Conservation (phyloP, 2,113 vertebrate genomes). For the Phalacrocorax brasilianus region DNA sequence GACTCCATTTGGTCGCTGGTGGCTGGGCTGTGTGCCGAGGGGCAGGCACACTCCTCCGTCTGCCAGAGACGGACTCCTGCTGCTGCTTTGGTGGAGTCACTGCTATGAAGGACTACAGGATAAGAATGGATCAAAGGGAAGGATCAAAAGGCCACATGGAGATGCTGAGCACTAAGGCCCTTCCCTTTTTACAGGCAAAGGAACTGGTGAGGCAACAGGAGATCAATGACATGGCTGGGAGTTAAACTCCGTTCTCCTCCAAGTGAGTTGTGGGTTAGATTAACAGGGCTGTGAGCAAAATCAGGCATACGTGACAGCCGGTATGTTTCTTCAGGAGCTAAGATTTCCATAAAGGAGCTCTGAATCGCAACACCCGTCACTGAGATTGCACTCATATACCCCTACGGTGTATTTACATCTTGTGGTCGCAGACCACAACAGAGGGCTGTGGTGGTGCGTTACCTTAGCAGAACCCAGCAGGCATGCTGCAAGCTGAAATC, state of each 20-base stretch:
- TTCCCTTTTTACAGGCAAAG: not conserved
- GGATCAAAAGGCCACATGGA: not conserved
- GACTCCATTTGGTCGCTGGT: fast-evolving
- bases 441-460: not conserved
- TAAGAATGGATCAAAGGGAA: not conserved
- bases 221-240: not conserved
- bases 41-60: not conserved
- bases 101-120: not conserved
- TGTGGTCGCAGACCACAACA: not conserved
- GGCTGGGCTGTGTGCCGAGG: not conserved
- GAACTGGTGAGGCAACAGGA: not conserved
- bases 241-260: not conserved
- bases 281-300: not conserved
- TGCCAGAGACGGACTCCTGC: not conserved
- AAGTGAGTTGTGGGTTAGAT: not conserved
- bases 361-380: not conserved
- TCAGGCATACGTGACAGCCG: not conserved
- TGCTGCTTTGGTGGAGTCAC: not conserved
- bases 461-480: not conserved
- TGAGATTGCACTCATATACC: not conserved
- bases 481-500: not conserved
- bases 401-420: not conserved
- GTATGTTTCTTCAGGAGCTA: not conserved
- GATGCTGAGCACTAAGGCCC: not conserved
- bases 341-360: not conserved